phyloP scores from a whole-genome alignment of 2,797 vertebrate genomes.

The Emydoidea blandingii region DNA sequence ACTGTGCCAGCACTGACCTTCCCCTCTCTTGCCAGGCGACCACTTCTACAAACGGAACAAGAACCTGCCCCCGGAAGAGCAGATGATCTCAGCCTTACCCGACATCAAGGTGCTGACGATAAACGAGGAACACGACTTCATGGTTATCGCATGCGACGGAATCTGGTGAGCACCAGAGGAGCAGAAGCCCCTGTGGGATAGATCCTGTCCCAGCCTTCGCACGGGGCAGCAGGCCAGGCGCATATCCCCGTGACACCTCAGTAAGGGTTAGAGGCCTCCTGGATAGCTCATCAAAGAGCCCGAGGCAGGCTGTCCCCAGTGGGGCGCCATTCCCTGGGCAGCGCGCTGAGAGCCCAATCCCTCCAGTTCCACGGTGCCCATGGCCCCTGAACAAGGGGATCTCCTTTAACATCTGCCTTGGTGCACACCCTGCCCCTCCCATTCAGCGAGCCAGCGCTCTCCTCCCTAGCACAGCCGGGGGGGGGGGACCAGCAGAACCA shows the following conservation, averaged over 20 bases:
- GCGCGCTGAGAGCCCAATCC: not conserved
- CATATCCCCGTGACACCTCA: not conserved
- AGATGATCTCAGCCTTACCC: slow-evolving; percentile 98
- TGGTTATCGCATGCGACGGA: slow-evolving; percentile 98
- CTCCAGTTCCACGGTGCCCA: accelerated
- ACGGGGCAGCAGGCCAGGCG: not conserved
- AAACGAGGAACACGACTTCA: slow-evolving; percentile 95
- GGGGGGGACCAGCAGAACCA: too few species aligned
- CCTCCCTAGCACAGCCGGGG: not conserved
- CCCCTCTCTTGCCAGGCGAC: slow-evolving; percentile 85
- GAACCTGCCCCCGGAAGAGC: slow-evolving; percentile 93
- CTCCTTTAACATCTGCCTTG: not conserved
- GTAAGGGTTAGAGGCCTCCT: not conserved
- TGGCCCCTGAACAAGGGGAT: not conserved
- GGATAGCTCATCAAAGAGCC: not conserved
- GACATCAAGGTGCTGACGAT: slow-evolving; percentile 97
- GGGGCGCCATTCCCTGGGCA: not conserved
- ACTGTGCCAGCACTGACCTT: not conserved
- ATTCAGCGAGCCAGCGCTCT: not conserved
- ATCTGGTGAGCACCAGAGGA: slow-evolving; percentile 89
- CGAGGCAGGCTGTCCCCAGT: not conserved
- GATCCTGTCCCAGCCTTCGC: not conserved
- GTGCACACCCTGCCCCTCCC: not conserved
- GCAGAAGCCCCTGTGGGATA: not conserved
- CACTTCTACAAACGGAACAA: slow-evolving; percentile 99